Conservation (phyloP, 2,113 vertebrate genomes). For the Mormyrus lacerda region DNA sequence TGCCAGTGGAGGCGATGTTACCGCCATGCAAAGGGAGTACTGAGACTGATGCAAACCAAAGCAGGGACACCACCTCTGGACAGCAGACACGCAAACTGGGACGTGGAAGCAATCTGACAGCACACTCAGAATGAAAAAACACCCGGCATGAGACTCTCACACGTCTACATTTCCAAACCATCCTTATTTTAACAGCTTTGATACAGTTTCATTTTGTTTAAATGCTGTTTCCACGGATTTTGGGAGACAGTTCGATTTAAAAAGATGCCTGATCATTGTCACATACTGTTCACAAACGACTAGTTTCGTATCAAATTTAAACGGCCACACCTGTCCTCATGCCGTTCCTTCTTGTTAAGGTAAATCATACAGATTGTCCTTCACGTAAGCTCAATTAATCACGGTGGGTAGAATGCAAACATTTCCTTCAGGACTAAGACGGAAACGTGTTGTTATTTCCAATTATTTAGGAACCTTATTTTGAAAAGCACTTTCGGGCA, state of each 20-base stretch:
- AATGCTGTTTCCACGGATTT: background rate
- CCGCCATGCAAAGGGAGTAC: background rate
- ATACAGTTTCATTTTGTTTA: background rate
- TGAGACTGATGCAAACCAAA: background rate
- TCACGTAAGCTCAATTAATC: background rate
- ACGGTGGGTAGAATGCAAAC: background rate
- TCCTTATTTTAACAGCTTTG: background rate
- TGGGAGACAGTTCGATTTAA: background rate
- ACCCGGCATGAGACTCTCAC: background rate
- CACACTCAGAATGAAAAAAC: background rate
- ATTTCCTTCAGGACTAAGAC: background rate
- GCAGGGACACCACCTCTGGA: background rate
- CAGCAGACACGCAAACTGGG: background rate
- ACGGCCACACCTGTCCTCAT: background rate
- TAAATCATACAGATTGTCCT: background rate
- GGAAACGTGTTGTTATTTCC: background rate
- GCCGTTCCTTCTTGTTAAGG: background rate
- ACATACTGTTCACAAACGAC: background rate
- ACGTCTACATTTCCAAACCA: background rate
- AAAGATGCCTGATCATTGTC: background rate
- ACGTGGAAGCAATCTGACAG: background rate
- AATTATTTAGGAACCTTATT: background rate
- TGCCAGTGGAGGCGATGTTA: background rate
- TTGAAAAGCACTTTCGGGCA: background rate
- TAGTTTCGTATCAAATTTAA: background rate